A percentile compares a stretch with the other conserved stretches of the same genome.
These are phyloP conservation scores for Microcebus murinus DNA, from an alignment of 2,113 vertebrate genomes.

Conservation along the genomic window DNA sequence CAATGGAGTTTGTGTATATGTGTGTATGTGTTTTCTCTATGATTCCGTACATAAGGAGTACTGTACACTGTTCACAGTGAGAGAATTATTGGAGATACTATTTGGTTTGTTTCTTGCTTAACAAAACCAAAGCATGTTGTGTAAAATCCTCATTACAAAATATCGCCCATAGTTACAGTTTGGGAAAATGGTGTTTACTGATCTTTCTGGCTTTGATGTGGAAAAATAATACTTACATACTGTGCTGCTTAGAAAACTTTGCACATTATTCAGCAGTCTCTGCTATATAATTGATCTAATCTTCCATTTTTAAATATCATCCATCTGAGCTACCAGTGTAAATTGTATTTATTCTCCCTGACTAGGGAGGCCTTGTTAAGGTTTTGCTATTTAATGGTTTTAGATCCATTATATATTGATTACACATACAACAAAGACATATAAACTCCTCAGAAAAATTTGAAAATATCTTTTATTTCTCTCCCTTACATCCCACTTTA, in stretches of 20 bases:
- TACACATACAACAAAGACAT: background rate
- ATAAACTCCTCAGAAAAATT: background rate
- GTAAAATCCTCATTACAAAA: background rate
- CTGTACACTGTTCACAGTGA: background rate
- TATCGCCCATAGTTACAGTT: background rate
- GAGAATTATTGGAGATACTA: background rate
- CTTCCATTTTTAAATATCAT: background rate
- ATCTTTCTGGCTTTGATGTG: background rate
- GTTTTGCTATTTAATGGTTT: background rate
- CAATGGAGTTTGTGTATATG: background rate
- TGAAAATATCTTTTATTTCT: background rate
- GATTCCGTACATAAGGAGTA: rapidly evolving
- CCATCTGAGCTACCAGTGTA: background rate
- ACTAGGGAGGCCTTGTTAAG: background rate
- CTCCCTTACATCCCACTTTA: background rate
- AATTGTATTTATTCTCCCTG: background rate
- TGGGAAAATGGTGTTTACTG: background rate
- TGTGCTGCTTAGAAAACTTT: background rate
- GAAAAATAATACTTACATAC: background rate
- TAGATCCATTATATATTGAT: background rate
- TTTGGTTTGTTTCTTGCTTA: background rate
- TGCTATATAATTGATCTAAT: background rate
- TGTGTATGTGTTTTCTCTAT: background rate
- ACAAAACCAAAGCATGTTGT: background rate
- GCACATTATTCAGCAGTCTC: background rate